phyloP scores from a whole-genome alignment of 2,797 vertebrate genomes.

The Sebastes diaconus region DNA sequence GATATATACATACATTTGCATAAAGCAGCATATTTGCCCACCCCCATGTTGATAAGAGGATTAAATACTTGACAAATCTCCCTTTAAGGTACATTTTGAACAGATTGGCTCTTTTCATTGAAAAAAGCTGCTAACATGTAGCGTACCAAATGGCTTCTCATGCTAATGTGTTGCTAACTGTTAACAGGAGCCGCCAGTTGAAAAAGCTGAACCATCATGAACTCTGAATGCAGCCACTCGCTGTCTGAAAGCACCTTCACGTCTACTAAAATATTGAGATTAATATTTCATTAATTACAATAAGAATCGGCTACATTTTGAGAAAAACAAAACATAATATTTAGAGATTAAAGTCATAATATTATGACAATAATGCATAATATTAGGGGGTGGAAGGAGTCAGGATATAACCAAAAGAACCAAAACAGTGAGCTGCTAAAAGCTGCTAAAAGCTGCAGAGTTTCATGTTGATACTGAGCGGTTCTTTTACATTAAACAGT shows the following conservation, averaged over 20 bases:
- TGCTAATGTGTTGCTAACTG: background rate
- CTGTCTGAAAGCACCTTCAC: background rate
- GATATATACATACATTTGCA: too few relatives aligned
- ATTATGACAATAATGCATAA: background rate
- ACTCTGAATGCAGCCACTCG: background rate
- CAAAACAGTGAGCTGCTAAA: too few relatives aligned
- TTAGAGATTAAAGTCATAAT: background rate
- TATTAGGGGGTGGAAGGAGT: background rate
- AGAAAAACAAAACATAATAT: background rate
- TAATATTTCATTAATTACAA: background rate
- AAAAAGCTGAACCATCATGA: background rate
- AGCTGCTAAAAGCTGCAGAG: too few relatives aligned
- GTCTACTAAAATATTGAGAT: background rate
- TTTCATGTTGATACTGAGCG: too few relatives aligned
- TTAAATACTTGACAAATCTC: too few relatives aligned
- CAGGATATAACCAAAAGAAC: background rate
- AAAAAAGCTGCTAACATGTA: too few relatives aligned
- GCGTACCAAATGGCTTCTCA: background rate
- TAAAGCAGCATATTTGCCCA: too few relatives aligned
- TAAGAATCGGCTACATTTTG: background rate
- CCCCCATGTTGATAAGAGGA: too few relatives aligned
- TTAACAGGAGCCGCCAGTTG: background rate
- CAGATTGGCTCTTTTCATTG: too few relatives aligned
- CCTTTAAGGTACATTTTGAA: too few relatives aligned
- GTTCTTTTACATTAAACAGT: background rate